Base-by-base conservation (phyloP, 2,888 invertebrate species). In the Palloptera scutellata region DNA sequence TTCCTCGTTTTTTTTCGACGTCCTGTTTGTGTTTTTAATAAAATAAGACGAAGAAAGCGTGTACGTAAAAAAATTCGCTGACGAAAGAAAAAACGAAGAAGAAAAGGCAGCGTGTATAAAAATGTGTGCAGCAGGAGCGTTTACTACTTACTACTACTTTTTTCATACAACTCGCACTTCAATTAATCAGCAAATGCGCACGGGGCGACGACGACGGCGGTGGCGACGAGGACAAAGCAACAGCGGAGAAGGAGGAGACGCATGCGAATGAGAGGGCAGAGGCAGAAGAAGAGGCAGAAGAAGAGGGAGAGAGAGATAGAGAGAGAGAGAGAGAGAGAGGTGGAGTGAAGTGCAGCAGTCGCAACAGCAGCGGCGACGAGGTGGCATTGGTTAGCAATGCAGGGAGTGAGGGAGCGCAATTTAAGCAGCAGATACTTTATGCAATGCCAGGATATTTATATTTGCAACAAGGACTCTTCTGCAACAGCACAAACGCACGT, bases 211-310 rank as follows among this genome's bases (percentile, higher is more conserved):
- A n/a, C n/a, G n/a, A n/a, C n/a, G n/a, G 55, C 40, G 53, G 58
- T 8, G 48, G 64, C 60, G 48, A 30, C 13, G 4, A 17, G 30
- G 40, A 42, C 53, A 57, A 62, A 61, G 52, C 42, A 30, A 53
- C 67, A 61, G 20, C 2, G 30, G 30, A 30, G 30, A 2, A 30
- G 30, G 30, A 30, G 30, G 6, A 30, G 30, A 30, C 71, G 69
- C 68, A 69, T 72, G 70, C 70, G 73, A 72, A 74, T 74, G 74
- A 74, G 72, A 73, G 72, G 72, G 70, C 67, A 41, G 51, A 61
- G 65, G 19, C 65, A 59, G 54, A 58, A 53, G 53, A 58, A 40
- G 40, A n/a, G n/a, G n/a, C n/a, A n/a, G n/a, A n/a, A n/a, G n/a
- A n/a, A n/a, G 63, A 15, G 52, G 61, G 6, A 45, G 64, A 51